Evolutionary conservation across 1,140 invertebrate genomes (phyloP), one percentile per base, ranked within the genome.

Genomic region (Brachystomella parvula): DNA sequence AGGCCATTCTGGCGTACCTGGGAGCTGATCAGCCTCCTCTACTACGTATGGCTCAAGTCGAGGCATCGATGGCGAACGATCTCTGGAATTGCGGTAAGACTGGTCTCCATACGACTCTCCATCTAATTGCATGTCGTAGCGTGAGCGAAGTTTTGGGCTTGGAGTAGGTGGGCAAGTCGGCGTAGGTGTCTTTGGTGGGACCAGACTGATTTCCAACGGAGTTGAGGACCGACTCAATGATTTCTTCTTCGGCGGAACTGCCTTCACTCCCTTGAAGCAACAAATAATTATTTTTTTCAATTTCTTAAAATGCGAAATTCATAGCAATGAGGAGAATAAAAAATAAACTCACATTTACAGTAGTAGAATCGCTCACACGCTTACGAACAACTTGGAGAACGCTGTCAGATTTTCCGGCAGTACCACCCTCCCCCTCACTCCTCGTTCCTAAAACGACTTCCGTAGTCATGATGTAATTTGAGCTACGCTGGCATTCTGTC

Each of bases 351-450:
- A 68, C 66, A 56, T 47, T 66, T 47, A 44, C 39, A 15, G 49
- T 35, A 53, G 39, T 61, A 19, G 65, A 64, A 24, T 70, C 67
- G 28, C 62, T 63, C 19, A 73, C 69, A 3, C 71, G 44, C 53
- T 73, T 73, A 28, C 71, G 56, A 2, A 67, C 59, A n/a, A 73
- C 68, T 33, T 57, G 64, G n/a, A 73, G 64, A 3, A 73, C 71
- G n/a, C 66, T 68, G 17, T 64, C 64, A 30, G 44, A 24, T n/a
- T 39, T 63, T 26, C 58, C 47, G 28, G 32, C 9, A 2, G 61
- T 58, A 1, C 49, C 31, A 31, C 31, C 47, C 15, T 61, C 57
- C 21, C 31, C 47, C 28, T 33, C 63, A 31, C 33, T 58, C 21
- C 30, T 26, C 21, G 26, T 64, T 21, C 61, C 53, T n/a, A 72